These are phyloP conservation scores for Cydia strobilella DNA, from an alignment of 1,140 invertebrate species.

Conservation along the genomic window DNA sequence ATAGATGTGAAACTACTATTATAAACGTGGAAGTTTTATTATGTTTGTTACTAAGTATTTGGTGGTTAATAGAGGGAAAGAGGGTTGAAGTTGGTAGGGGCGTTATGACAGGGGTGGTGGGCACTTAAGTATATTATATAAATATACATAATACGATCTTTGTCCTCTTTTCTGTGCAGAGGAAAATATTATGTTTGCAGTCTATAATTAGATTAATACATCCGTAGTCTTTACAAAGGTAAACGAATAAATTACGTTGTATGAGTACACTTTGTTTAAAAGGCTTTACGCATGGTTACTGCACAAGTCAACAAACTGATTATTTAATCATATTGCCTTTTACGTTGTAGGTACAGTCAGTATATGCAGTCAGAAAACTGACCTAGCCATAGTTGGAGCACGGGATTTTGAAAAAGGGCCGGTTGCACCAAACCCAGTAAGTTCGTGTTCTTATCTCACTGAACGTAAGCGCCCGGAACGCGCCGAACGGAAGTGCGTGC, in stretches of 20 bases:
- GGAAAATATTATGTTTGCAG: neutral
- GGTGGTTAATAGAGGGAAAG: too few relatives aligned
- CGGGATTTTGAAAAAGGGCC: neutral
- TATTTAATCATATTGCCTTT: neutral
- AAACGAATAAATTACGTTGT: neutral
- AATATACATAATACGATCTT: neutral
- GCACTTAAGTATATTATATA: too few relatives aligned
- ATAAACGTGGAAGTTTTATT: too few relatives aligned
- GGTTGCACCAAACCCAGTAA: neutral
- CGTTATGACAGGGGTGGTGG: too few relatives aligned
- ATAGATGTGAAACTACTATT: too few relatives aligned
- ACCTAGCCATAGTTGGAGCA: neutral
- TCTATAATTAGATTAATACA: neutral
- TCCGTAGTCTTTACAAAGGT: constrained; percentile 9
- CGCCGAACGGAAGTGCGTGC: too few relatives aligned
- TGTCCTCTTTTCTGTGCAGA: neutral
- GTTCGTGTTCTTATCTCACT: too few relatives aligned
- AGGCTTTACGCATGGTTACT: neutral
- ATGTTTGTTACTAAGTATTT: too few relatives aligned
- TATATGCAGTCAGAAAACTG: neutral
- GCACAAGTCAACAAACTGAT: constrained; percentile 6
- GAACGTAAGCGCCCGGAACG: too few relatives aligned
- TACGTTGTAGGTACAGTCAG: neutral
- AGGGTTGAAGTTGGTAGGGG: too few relatives aligned
- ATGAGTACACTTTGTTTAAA: neutral